phyloP scores from a whole-genome alignment of 2,797 vertebrate genomes.

The Apogon talboti region DNA sequence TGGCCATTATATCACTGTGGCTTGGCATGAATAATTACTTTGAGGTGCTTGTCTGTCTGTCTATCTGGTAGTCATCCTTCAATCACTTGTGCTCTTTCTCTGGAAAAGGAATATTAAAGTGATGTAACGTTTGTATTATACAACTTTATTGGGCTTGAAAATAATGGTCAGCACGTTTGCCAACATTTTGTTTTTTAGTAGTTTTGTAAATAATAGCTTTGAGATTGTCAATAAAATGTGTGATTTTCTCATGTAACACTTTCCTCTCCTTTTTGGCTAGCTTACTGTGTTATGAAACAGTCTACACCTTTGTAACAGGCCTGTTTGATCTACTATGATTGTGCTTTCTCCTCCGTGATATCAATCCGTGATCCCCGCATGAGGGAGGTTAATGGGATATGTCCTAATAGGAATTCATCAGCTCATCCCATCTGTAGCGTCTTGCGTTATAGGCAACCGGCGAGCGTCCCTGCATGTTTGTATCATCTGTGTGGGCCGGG shows the following conservation, averaged over 20 bases:
- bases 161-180: too few species aligned
- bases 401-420: constrained; percentile 72
- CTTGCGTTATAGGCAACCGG: constrained; percentile 20
- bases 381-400: constrained; percentile 74
- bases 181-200: not conserved
- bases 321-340: not conserved
- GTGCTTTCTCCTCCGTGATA: constrained; percentile 40
- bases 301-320: not conserved
- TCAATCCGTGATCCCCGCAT: constrained; percentile 49
- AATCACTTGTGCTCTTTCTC: not conserved
- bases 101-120: not conserved
- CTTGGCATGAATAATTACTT: constrained; percentile 43
- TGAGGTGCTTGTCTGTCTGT: constrained; percentile 23
- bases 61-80: constrained; percentile 2
- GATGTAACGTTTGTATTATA: not conserved
- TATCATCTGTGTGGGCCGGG: constrained; percentile 51
- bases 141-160: not conserved
- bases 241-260: too few species aligned
- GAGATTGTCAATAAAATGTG: not conserved
- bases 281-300: not conserved
- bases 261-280: not conserved
- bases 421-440: constrained; percentile 60
- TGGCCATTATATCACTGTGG: constrained; percentile 28
- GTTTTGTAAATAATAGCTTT: constrained; percentile 1
- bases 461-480: constrained; percentile 28